Conservation (phyloP, 2,888 invertebrate genomes). For the Arrhopalites spinosus region DNA sequence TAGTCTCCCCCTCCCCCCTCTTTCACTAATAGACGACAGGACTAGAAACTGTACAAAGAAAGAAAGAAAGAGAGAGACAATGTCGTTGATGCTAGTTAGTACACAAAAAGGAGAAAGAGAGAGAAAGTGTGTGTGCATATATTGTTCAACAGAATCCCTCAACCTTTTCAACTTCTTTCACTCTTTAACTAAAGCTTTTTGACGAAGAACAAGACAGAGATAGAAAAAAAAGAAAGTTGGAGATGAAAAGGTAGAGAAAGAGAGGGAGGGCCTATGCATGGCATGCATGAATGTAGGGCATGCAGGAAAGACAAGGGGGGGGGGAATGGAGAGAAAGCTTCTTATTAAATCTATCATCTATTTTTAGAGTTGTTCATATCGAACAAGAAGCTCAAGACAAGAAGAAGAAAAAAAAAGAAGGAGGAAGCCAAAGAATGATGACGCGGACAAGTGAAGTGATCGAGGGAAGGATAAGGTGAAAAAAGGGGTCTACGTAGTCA, state of each 20-base stretch:
- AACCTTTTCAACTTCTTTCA: too few relatives aligned
- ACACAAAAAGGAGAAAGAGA: neutral
- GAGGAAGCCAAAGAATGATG: neutral
- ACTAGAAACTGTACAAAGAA: neutral
- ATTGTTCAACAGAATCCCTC: too few relatives aligned
- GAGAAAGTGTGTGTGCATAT: neutral
- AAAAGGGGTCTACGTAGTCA: neutral
- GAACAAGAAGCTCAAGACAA: neutral
- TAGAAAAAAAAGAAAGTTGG: neutral
- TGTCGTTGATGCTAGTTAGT: neutral
- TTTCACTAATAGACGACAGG: too few relatives aligned
- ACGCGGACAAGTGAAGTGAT: neutral
- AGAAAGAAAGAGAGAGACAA: neutral
- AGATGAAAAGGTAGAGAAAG: neutral
- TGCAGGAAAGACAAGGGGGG: neutral
- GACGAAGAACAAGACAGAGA: neutral
- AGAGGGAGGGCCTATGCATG: too few relatives aligned
- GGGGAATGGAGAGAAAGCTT: neutral
- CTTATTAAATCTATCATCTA: conserved; percentile 34
- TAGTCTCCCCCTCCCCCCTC: too few relatives aligned
- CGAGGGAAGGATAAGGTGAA: neutral
- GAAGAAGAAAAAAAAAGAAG: neutral
- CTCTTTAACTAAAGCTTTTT: too few relatives aligned
- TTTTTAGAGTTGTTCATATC: conserved; percentile 15
- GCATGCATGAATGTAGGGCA: neutral